These are phyloP conservation scores for rat (Rattus norvegicus) DNA, from an alignment of 2,113 vertebrate genomes.

Conservation along the genomic window GRCr8 NC_086022.1:68078001-68078500, in stretches of 20 bases:
- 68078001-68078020: background rate
- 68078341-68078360: background rate
- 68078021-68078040: background rate
- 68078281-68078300: background rate
- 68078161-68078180: background rate
- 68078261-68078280: background rate
- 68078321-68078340: background rate
- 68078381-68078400: no score
- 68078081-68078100: no score
- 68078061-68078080: background rate
- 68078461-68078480: no score
- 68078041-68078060: background rate
- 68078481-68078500: background rate
- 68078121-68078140: background rate
- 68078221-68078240: background rate
- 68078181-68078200: background rate
- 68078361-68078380: no score
- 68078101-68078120: background rate
- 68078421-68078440: no score
- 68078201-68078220: background rate
- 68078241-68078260: background rate
- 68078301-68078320: background rate
- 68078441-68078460: no score
- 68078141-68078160: background rate
- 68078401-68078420: no score